phyloP scores from a whole-genome alignment of 2,797 vertebrate genomes.

The Mormyrus hasselquistii region DNA sequence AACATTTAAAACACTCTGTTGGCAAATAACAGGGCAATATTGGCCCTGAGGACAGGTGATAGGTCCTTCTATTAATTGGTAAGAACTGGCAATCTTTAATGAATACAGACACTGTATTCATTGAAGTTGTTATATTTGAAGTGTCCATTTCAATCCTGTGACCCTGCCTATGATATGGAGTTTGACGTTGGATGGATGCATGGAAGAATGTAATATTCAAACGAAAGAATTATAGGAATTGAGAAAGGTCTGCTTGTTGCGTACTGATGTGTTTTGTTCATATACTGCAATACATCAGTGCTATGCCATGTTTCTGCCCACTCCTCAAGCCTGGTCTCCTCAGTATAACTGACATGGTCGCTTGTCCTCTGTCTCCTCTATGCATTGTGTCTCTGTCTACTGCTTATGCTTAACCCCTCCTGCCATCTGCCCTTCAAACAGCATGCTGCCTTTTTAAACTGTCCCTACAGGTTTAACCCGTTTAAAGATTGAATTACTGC shows the following conservation, averaged over 20 bases:
- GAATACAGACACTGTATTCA: not conserved
- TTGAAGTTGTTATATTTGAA: not conserved
- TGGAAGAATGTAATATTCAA: not conserved
- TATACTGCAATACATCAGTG: not conserved
- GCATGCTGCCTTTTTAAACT: not conserved
- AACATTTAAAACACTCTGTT: not conserved
- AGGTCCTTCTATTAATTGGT: not conserved
- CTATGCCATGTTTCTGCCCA: not conserved
- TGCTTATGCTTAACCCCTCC: not conserved
- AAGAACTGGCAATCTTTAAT: not conserved
- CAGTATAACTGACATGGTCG: not conserved
- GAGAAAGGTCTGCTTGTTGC: not conserved
- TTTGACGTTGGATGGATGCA: not conserved
- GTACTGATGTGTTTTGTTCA: not conserved
- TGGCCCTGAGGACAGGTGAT: not conserved
- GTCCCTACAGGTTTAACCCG: constrained; percentile 14
- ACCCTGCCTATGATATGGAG: not conserved
- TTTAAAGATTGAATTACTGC: not conserved
- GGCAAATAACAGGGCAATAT: not conserved
- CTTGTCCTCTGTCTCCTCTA: not conserved
- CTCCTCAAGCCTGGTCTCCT: not conserved
- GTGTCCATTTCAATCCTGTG: not conserved
- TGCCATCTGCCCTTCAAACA: not conserved
- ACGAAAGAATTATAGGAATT: not conserved
- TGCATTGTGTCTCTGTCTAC: not conserved